Evolutionary conservation across 2,797 vertebrate species (phyloP).

Genomic region (Crocidura indochinensis): DNA sequence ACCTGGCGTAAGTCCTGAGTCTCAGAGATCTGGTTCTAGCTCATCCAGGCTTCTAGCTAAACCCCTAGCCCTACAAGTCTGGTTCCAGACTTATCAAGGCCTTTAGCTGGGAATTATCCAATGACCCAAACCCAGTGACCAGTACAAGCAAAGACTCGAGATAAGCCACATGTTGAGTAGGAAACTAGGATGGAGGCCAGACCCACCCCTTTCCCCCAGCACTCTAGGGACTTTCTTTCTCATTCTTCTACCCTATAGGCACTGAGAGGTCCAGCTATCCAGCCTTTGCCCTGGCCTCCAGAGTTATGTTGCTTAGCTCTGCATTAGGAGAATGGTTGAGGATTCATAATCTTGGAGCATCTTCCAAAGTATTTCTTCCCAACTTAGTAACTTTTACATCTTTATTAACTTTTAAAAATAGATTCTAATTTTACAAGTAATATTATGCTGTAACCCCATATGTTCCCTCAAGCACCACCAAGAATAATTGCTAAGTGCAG

Average conservation of each 20-base stretch:
- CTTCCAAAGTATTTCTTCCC: conserved; percentile 53
- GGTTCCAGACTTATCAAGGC: fast-evolving
- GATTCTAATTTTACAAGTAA: background rate
- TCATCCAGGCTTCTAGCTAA: background rate
- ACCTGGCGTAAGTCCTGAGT: conserved; percentile 93
- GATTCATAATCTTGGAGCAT: conserved; percentile 1
- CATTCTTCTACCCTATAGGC: background rate
- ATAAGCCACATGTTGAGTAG: background rate
- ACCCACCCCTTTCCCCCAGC: background rate
- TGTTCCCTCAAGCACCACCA: no score
- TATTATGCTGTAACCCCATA: no score
- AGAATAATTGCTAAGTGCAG: no score
- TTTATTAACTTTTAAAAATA: conserved; percentile 48
- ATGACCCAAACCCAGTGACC: background rate
- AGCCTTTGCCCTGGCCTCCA: background rate
- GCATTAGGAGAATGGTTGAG: background rate
- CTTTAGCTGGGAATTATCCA: background rate
- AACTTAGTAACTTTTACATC: conserved; percentile 46
- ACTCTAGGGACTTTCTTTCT: background rate
- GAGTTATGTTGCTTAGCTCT: background rate
- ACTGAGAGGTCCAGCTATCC: background rate
- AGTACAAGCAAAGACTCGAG: background rate
- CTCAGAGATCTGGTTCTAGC: background rate
- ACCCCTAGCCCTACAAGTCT: background rate
- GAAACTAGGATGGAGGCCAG: background rate